phyloP scores from a whole-genome alignment of 2,113 vertebrate genomes.

The Nanger granti region DNA sequence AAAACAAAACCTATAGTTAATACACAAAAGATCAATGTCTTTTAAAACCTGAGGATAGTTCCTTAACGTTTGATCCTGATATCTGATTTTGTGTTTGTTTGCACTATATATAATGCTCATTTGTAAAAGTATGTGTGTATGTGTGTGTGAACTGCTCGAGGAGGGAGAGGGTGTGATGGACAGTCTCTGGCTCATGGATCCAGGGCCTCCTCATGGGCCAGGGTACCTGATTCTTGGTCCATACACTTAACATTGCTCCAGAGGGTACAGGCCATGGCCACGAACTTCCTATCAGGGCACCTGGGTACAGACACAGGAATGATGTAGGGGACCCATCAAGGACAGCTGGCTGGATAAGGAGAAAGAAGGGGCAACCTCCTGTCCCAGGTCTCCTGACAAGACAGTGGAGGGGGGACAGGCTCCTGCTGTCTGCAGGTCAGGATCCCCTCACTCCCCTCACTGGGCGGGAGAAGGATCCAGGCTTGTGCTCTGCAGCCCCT shows the following conservation, averaged over 20 bases:
- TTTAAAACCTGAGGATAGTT: background rate
- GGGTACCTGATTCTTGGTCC: background rate
- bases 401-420: background rate
- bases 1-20: background rate
- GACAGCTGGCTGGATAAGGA: background rate
- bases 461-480: background rate
- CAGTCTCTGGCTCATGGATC: rapidly evolving
- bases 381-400: no score
- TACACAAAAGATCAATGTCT: background rate
- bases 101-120: background rate
- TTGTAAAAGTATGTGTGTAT: background rate
- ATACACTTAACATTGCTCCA: background rate
- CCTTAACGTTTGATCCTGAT: background rate
- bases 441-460: background rate
- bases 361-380: background rate
- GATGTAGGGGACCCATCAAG: background rate
- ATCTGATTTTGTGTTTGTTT: background rate
- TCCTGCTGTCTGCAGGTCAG: background rate
- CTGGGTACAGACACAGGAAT: background rate
- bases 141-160: background rate
- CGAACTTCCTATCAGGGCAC: background rate
- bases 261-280: background rate
- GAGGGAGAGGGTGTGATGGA: background rate
- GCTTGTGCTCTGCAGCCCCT: background rate
- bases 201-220: background rate